phyloP scores from a whole-genome alignment of 2,797 vertebrate species.

The Sparidentex hasta region DNA sequence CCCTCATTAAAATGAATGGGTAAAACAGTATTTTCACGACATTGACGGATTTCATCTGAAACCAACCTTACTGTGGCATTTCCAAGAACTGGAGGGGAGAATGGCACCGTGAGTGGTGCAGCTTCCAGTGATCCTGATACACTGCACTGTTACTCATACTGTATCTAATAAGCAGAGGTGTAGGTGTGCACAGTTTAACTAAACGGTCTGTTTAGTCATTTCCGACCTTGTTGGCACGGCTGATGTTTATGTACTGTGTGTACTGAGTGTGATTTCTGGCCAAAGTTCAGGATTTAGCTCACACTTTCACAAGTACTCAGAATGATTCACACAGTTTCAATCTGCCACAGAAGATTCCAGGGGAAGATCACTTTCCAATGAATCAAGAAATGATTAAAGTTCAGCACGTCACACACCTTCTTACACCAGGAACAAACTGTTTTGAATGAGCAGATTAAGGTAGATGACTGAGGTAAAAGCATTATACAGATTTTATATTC shows the following conservation, averaged over 20 bases:
- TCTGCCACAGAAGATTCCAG: background rate
- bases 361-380: slow-evolving; percentile 18
- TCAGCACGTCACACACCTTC: background rate
- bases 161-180: background rate
- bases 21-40: too few species aligned
- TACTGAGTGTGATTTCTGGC: background rate
- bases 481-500: too few species aligned
- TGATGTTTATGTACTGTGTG: background rate
- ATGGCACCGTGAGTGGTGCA: background rate
- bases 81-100: background rate
- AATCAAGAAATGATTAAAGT: background rate
- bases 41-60: too few species aligned
- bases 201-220: background rate
- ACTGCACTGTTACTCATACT: background rate
- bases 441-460: too few species aligned
- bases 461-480: too few species aligned
- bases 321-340: slow-evolving; percentile 13
- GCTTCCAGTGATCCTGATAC: background rate
- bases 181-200: slow-evolving; percentile 22
- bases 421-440: too few species aligned
- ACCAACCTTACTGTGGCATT: background rate
- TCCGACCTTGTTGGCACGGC: background rate
- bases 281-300: background rate
- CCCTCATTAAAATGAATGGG: too few species aligned
- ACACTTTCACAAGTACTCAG: background rate